Conservation (phyloP, 2,113 vertebrate species). For the Polypterus senegalus region DNA sequence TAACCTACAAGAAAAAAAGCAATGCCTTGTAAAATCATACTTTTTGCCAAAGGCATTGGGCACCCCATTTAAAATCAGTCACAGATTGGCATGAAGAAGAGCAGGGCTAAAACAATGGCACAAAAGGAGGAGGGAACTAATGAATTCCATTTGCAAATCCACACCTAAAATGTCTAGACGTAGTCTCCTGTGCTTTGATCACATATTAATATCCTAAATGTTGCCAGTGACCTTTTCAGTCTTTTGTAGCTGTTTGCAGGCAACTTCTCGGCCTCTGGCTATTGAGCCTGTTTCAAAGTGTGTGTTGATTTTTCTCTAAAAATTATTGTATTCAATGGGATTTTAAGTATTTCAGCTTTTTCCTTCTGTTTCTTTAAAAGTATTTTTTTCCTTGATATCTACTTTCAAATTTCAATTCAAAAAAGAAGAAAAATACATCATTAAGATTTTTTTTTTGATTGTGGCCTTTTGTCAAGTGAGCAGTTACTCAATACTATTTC, state of each 20-base stretch:
- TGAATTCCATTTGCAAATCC: conserved; percentile 64
- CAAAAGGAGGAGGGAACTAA: conserved; percentile 46
- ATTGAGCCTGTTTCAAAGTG: conserved; percentile 67
- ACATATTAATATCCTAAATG: conserved; percentile 47
- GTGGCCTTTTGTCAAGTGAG: too few relatives aligned
- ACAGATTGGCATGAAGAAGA: conserved; percentile 64
- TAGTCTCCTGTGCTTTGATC: conserved; percentile 59
- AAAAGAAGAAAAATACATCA: too few relatives aligned
- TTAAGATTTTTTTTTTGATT: too few relatives aligned
- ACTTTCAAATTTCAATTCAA: too few relatives aligned
- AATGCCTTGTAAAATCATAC: conserved; percentile 63
- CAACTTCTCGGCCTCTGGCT: conserved; percentile 54
- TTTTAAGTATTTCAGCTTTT: background rate
- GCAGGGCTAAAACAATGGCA: conserved; percentile 47
- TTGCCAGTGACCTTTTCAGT: conserved; percentile 55
- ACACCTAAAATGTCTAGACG: conserved; percentile 63
- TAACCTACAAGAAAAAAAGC: conserved; percentile 52
- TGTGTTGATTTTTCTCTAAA: conserved; percentile 60
- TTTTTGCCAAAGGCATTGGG: conserved; percentile 66
- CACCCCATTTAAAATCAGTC: conserved; percentile 82
- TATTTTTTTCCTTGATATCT: too few relatives aligned
- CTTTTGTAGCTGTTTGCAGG: conserved; percentile 36
- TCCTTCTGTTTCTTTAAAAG: too few relatives aligned
- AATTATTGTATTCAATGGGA: conserved; percentile 61
- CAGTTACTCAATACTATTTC: too few relatives aligned